phyloP scores from a whole-genome alignment of 1,140 invertebrate species.

The Trichonephila inaurata region DNA sequence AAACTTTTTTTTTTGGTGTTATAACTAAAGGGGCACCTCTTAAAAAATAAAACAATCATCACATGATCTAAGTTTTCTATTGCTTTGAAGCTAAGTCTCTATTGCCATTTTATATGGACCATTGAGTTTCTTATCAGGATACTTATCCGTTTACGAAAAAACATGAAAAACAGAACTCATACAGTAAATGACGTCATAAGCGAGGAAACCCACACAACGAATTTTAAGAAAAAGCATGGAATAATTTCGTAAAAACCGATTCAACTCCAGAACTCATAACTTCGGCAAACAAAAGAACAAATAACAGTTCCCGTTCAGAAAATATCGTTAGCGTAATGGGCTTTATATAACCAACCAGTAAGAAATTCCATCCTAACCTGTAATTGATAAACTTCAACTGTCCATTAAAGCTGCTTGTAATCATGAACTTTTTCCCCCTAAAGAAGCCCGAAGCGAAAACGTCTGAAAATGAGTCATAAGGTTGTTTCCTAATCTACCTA shows the following conservation, averaged over 20 bases:
- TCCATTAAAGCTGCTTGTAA: not conserved
- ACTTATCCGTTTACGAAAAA: not conserved
- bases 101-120: not conserved
- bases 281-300: conserved; percentile 13
- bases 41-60: too few relatives aligned
- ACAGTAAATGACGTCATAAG: not conserved
- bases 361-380: not conserved
- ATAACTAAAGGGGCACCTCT: too few relatives aligned
- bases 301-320: not conserved
- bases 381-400: not conserved
- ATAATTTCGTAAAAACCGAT: not conserved
- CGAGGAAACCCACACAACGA: not conserved
- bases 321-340: not conserved
- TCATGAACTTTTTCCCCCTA: not conserved
- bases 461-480: conserved; percentile 3
- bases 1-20: too few relatives aligned
- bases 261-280: not conserved
- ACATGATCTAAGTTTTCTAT: too few relatives aligned
- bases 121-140: not conserved
- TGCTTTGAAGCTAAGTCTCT: not conserved
- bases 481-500: conserved; percentile 2
- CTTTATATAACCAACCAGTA: not conserved
- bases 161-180: not conserved
- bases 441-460: not conserved
- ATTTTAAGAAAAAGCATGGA: not conserved